Evolutionary conservation across 2,797 vertebrate genomes (phyloP).

Genomic region (Danio choprae): DNA sequence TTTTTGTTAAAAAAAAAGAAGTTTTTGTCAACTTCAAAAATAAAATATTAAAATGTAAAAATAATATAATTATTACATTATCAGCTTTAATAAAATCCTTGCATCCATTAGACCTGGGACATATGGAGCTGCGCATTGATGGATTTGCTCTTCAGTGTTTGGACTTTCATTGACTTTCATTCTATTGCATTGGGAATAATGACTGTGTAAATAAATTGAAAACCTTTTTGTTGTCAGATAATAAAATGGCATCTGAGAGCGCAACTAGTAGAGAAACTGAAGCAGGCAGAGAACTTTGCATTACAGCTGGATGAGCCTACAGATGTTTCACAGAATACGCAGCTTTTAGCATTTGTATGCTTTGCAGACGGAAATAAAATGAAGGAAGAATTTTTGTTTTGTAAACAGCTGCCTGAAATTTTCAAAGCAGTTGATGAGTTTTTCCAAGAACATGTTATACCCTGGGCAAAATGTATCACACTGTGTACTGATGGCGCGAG

Average conservation of each 20-base stretch:
- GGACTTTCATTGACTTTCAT: too few relatives aligned
- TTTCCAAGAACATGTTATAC: too few relatives aligned
- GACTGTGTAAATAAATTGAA: background rate
- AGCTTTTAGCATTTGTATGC: background rate
- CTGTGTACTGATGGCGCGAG: background rate
- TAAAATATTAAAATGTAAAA: background rate
- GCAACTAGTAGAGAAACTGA: background rate
- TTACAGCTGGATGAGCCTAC: background rate
- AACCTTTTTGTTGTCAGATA: background rate
- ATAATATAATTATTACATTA: background rate
- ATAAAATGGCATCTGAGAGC: background rate
- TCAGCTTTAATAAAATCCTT: background rate
- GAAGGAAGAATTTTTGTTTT: background rate
- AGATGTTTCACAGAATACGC: background rate
- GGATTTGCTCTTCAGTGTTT: too few relatives aligned
- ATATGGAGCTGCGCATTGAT: background rate
- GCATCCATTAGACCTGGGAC: background rate
- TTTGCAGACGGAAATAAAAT: background rate
- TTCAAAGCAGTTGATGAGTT: too few relatives aligned
- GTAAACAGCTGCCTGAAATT: too few relatives aligned
- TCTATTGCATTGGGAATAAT: background rate
- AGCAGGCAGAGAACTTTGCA: background rate
- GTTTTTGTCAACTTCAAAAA: background rate
- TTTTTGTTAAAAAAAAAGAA: too few relatives aligned
- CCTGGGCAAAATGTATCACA: too few relatives aligned